Evolutionary conservation across 2,888 invertebrate genomes (phyloP).

Genomic region (Idaea dimidiata): DNA sequence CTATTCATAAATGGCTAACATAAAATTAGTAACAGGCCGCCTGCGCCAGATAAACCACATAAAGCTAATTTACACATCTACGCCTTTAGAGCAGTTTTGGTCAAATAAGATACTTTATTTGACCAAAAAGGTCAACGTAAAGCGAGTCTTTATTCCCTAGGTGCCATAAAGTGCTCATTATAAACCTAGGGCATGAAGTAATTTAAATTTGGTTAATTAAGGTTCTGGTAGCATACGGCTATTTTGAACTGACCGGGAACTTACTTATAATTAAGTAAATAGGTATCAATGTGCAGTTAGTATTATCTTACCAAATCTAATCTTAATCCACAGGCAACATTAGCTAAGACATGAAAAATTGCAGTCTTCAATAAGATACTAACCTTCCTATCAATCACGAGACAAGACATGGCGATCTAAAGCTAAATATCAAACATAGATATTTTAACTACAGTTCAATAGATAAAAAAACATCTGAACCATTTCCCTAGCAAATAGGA

Average conservation of each 20-base stretch:
- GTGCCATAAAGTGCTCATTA: too few species aligned
- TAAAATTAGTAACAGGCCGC: too few species aligned
- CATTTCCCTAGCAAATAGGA: neutral
- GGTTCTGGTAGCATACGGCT: too few species aligned
- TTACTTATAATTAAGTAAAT: constrained; percentile 2
- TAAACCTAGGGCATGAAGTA: too few species aligned
- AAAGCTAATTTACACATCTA: too few species aligned
- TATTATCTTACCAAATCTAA: constrained; percentile 47
- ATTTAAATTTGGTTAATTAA: too few species aligned
- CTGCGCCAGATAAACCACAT: too few species aligned
- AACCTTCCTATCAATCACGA: constrained; percentile 53
- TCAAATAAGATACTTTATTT: too few species aligned
- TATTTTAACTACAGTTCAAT: constrained; percentile 10
- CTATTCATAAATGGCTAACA: too few species aligned
- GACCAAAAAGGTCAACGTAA: too few species aligned
- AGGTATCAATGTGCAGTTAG: constrained; percentile 41
- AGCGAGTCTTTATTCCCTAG: too few species aligned
- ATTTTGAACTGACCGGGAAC: constrained; percentile 2
- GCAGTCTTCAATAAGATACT: constrained; percentile 78
- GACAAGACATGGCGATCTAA: constrained; percentile 68
- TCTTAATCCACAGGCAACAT: constrained; percentile 59
- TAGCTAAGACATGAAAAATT: constrained; percentile 71
- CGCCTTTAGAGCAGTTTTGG: too few species aligned
- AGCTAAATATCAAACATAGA: constrained; percentile 20
- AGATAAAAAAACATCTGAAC: constrained; percentile 6